These are phyloP conservation scores for Triplophysa dalaica DNA, from an alignment of 2,113 vertebrate genomes.

Conservation along the genomic window DNA sequence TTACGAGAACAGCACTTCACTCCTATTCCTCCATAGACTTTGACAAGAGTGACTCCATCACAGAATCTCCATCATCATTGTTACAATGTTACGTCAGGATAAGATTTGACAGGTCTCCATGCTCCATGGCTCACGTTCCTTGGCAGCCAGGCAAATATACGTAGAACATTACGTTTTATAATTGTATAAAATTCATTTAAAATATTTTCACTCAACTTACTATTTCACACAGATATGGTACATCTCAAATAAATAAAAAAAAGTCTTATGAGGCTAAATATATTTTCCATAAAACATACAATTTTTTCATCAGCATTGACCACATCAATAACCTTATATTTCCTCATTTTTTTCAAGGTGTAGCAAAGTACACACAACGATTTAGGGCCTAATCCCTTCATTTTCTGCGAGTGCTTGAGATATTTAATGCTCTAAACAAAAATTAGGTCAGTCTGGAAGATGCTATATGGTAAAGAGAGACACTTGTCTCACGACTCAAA, in stretches of 20 bases:
- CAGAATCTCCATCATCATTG: not conserved
- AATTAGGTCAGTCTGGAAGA: slow-evolving; percentile 19
- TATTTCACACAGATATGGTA: too few species aligned
- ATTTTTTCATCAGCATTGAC: too few species aligned
- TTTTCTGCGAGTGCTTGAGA: not conserved
- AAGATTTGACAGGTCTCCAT: not conserved
- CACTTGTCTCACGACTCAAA: not conserved
- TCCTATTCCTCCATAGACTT: not conserved
- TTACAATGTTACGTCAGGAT: not conserved
- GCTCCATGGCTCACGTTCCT: not conserved
- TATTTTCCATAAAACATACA: too few species aligned
- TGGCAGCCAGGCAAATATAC: too few species aligned
- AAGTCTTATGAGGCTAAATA: too few species aligned
- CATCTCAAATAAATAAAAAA: too few species aligned
- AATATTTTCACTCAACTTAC: too few species aligned
- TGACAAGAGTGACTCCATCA: not conserved
- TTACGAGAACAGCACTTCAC: not conserved
- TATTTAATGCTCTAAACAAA: not conserved
- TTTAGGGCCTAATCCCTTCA: not conserved
- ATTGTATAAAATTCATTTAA: too few species aligned
- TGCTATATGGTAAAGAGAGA: not conserved
- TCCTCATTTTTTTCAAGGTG: too few species aligned
- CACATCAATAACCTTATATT: too few species aligned
- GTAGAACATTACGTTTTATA: too few species aligned
- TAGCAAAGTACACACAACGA: too few species aligned